These are phyloP conservation scores for Xenopus petersii DNA, from an alignment of 2,797 vertebrate species.

Conservation along the genomic window DNA sequence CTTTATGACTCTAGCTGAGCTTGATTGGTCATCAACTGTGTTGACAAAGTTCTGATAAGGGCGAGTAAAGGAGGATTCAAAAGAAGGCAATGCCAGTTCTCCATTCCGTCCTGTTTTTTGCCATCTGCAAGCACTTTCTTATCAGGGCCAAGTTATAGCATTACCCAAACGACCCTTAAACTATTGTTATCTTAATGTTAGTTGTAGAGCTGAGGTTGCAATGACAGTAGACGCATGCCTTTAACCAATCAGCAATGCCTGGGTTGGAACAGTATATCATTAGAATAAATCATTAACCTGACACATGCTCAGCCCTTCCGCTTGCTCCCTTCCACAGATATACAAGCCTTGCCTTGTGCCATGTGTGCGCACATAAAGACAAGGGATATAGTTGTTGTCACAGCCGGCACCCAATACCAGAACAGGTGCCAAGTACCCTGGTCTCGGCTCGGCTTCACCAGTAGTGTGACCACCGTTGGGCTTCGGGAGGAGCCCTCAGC, in stretches of 20 bases:
- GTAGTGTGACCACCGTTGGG: no score
- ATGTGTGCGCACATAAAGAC: constrained; percentile 53
- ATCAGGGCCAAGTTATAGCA: constrained; percentile 46
- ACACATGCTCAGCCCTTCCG: constrained; percentile 71
- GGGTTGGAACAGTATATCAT: constrained; percentile 61
- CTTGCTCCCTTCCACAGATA: constrained; percentile 58
- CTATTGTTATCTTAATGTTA: constrained; percentile 29
- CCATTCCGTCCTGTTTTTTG: background rate
- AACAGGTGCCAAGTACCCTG: no score
- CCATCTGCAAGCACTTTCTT: constrained; percentile 42
- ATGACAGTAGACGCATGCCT: constrained; percentile 78
- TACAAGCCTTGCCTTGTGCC: constrained; percentile 41
- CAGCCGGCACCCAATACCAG: no score
- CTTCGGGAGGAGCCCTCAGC: no score
- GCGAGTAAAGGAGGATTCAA: constrained; percentile 37
- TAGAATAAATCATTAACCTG: constrained; percentile 75
- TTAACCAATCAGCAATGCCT: constrained; percentile 64
- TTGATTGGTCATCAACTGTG: constrained; percentile 13
- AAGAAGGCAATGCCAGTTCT: constrained; percentile 1
- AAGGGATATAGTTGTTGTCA: constrained; percentile 18
- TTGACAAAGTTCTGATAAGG: constrained; percentile 26
- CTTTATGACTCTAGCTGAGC: constrained; percentile 28
- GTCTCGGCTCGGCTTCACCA: no score
- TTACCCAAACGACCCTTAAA: constrained; percentile 10
- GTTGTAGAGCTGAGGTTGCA: constrained; percentile 50